Evolutionary conservation across 2,888 invertebrate genomes (phyloP).

Genomic region (Drosophila robusta): DNA sequence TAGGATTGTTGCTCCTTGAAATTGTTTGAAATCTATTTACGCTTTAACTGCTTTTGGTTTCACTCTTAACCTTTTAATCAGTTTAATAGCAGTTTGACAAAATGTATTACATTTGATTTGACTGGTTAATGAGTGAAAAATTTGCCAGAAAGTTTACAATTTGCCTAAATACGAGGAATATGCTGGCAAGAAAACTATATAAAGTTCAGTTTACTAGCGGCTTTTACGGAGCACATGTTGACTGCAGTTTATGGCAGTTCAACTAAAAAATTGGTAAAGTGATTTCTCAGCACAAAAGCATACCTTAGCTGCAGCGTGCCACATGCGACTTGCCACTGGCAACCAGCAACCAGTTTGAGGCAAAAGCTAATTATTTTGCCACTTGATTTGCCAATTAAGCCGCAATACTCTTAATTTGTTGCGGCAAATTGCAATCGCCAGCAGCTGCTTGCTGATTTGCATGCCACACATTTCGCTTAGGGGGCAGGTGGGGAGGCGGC

Average conservation of each 20-base stretch:
- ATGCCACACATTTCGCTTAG: slow-evolving; percentile 4
- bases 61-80: not conserved
- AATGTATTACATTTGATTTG: not conserved
- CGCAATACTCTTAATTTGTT: slow-evolving; percentile 17
- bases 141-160: not conserved
- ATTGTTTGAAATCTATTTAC: not conserved
- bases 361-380: slow-evolving; percentile 30
- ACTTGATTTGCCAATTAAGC: slow-evolving; percentile 36
- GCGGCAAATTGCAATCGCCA: slow-evolving; percentile 7
- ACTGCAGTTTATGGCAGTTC: not conserved
- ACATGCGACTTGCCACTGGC: not conserved
- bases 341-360: not conserved
- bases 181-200: not conserved
- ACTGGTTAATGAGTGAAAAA: not conserved
- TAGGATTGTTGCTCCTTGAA: not conserved
- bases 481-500: no score
- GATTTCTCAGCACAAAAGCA: not conserved
- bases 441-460: slow-evolving; percentile 10
- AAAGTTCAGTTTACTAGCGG: not conserved
- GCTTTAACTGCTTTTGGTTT: not conserved
- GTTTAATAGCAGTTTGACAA: not conserved
- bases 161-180: slow-evolving; percentile 1
- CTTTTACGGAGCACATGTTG: not conserved
- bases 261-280: not conserved
- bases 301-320: not conserved